A percentile compares a stretch with the other conserved stretches of the same genome.
Conservation (phyloP, 1,140 invertebrate genomes). For the Parasteatoda tepidariorum region DNA sequence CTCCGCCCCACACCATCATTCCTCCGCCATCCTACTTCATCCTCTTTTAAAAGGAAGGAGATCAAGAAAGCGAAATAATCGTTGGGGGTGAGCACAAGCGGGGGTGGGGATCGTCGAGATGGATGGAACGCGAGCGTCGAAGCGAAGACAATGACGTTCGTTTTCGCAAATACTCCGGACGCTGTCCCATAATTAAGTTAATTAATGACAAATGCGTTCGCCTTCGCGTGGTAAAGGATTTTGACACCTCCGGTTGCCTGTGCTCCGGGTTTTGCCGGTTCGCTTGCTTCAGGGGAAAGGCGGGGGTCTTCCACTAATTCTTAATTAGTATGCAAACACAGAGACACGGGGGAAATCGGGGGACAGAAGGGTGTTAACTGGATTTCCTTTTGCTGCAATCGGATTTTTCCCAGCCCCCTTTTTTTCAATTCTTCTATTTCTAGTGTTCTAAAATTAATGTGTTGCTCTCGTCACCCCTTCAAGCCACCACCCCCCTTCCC, state of each 20-base stretch:
- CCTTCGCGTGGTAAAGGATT: conserved; percentile 38
- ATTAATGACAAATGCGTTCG: conserved; percentile 58
- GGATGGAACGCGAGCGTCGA: conserved; percentile 40
- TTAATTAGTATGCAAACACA: conserved; percentile 59
- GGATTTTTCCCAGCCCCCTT: too few relatives aligned
- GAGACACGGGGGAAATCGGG: background rate
- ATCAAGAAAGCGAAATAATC: conserved; percentile 56
- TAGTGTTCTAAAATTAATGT: too few relatives aligned
- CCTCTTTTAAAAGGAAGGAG: conserved; percentile 23
- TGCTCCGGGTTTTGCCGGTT: conserved; percentile 5
- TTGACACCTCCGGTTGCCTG: conserved; percentile 43
- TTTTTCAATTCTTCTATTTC: too few relatives aligned
- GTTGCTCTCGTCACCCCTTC: too few relatives aligned
- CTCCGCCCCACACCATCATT: background rate
- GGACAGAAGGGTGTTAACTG: too few relatives aligned
- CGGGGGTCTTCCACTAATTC: conserved; percentile 54
- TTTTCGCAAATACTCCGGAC: conserved; percentile 54
- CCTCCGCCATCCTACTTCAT: background rate
- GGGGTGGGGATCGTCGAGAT: conserved; percentile 1
- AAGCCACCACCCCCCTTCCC: too few relatives aligned
- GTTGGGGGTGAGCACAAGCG: conserved; percentile 5
- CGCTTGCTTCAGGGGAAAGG: background rate
- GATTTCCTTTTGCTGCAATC: too few relatives aligned
- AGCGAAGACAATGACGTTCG: conserved; percentile 56
- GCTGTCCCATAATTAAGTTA: conserved; percentile 58